Percentiles rank a stretch among this genome's conserved stretches.
phyloP scores from a whole-genome alignment of 2,797 vertebrate genomes.

The Phaenicophaeus curvirostris region DNA sequence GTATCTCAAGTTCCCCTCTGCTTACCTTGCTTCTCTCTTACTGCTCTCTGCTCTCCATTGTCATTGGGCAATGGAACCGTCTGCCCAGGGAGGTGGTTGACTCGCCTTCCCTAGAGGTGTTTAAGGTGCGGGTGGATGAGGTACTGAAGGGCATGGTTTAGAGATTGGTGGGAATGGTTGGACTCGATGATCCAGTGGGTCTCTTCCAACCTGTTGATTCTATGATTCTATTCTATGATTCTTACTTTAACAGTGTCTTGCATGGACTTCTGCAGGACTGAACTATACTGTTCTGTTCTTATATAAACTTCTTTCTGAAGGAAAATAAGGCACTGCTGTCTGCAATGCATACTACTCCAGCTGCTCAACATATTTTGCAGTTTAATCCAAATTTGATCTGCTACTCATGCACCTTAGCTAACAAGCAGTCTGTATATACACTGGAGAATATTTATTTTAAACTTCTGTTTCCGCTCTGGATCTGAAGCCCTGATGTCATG shows the following conservation, averaged over 20 bases:
- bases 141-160: too few species aligned
- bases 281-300: fast-evolving
- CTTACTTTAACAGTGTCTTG: not conserved
- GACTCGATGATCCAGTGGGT: too few species aligned
- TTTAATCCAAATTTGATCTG: not conserved
- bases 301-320: not conserved
- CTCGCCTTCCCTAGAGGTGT: too few species aligned
- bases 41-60: too few species aligned
- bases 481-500: not conserved
- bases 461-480: not conserved
- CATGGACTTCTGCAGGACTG: not conserved
- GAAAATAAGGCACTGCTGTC: not conserved
- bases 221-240: too few species aligned
- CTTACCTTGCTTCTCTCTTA: not conserved
- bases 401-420: not conserved
- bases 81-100: too few species aligned
- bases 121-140: too few species aligned
- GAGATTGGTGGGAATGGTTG: too few species aligned
- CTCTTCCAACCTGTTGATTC: too few species aligned
- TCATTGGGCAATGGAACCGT: too few species aligned
- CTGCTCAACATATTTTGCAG: not conserved
- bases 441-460: not conserved
- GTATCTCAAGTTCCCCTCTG: not conserved
- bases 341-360: not conserved
- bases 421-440: not conserved